phyloP scores from a whole-genome alignment of 1,140 invertebrate species.

The Prorops nasuta region DNA sequence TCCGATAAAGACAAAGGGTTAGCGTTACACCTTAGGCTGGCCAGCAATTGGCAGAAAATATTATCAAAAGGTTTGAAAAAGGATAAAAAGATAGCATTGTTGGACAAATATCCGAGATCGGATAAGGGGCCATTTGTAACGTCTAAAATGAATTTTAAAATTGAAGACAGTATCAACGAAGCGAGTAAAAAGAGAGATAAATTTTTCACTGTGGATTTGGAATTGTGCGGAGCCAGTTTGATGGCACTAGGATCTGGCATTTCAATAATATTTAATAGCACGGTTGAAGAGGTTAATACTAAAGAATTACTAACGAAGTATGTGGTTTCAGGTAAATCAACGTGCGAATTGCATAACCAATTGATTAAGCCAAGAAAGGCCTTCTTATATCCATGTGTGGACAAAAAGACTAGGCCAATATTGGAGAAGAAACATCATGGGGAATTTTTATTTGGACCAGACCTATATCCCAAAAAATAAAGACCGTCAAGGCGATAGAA shows the following conservation, averaged over 20 bases:
- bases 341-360: too few relatives aligned
- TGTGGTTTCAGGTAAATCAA: too few relatives aligned
- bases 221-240: not conserved
- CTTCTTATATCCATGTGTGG: conserved; percentile 2
- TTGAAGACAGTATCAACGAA: conserved; percentile 5
- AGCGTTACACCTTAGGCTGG: not conserved
- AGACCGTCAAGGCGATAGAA: not conserved
- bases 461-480: conserved; percentile 4
- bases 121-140: conserved; percentile 1
- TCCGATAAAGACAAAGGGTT: not conserved
- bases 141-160: conserved; percentile 1
- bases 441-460: conserved; percentile 22
- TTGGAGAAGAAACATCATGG: conserved; percentile 24
- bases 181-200: conserved; percentile 1
- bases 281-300: not conserved
- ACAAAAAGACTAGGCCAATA: conserved; percentile 18
- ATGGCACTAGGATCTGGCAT: conserved; percentile 1
- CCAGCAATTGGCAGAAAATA: conserved; percentile 1
- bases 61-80: conserved; percentile 4
- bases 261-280: not conserved
- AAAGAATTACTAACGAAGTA: not conserved
- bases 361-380: too few relatives aligned
- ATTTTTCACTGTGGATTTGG: not conserved
- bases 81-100: conserved; percentile 1
- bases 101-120: conserved; percentile 2